phyloP scores from a whole-genome alignment of 2,113 vertebrate genomes.

The Embiotoca jacksoni region DNA sequence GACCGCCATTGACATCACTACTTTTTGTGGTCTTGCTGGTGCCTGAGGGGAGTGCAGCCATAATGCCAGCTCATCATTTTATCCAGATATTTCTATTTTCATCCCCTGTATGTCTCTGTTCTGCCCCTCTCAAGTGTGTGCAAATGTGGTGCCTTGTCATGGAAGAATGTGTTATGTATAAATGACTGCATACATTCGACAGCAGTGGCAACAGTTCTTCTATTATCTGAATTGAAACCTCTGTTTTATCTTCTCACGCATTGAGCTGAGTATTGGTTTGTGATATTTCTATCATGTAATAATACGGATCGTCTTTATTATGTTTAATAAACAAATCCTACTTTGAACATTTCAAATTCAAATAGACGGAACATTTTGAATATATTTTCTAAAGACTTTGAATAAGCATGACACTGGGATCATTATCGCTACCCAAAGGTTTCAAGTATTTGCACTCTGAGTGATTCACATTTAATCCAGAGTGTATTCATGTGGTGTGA shows the following conservation, averaged over 20 bases:
- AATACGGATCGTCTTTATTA: background rate
- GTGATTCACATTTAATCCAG: slow-evolving; percentile 3
- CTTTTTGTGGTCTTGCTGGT: slow-evolving; percentile 29
- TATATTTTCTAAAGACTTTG: too few relatives aligned
- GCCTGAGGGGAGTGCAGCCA: slow-evolving; percentile 1
- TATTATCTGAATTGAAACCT: background rate
- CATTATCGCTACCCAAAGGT: too few relatives aligned
- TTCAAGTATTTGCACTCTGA: background rate
- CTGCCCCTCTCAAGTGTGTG: background rate
- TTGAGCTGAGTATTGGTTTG: background rate
- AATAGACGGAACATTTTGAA: too few relatives aligned
- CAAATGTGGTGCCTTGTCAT: background rate
- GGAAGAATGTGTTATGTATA: background rate
- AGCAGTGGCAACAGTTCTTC: background rate
- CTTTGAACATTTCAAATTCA: background rate
- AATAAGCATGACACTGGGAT: too few relatives aligned
- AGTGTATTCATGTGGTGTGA: slow-evolving; percentile 11
- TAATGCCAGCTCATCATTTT: slow-evolving; percentile 36
- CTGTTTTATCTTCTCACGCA: background rate
- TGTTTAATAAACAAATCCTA: background rate
- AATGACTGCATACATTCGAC: background rate
- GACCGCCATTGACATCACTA: slow-evolving; percentile 16
- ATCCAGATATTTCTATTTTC: slow-evolving; percentile 40
- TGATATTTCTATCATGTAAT: background rate
- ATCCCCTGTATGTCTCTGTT: background rate